A percentile compares a stretch with the other conserved stretches of the same genome.
Evolutionary conservation across 2,888 invertebrate species (phyloP).

Genomic region (Hirtodrosophila histrioides): DNA sequence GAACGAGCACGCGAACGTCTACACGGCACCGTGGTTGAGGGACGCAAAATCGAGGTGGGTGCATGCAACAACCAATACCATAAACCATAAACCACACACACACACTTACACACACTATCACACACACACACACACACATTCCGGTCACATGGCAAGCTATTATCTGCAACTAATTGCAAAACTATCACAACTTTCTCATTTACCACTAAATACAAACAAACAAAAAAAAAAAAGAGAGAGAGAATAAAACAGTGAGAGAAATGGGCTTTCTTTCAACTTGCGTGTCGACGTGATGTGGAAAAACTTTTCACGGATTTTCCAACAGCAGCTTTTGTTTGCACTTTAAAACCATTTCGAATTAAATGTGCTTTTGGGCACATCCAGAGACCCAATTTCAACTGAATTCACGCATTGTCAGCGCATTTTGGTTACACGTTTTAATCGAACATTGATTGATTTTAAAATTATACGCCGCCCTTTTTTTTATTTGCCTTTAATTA

Average conservation of each 20-base stretch:
- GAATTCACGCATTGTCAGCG: conserved; percentile 45
- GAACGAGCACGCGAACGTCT: conserved; percentile 99
- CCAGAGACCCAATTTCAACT: conserved; percentile 25
- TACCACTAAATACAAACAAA: conserved; percentile 13
- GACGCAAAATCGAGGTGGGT: conserved; percentile 99
- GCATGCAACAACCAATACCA: conserved; percentile 89
- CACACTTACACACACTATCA: conserved; percentile 32
- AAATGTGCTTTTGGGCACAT: conserved; percentile 9
- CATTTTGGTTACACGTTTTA: conserved; percentile 33
- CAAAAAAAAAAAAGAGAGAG: too few species aligned
- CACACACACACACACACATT: conserved; percentile 30
- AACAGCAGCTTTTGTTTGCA: background rate
- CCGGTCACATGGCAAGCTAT: conserved; percentile 44
- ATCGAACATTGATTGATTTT: conserved; percentile 66
- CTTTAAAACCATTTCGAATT: background rate
- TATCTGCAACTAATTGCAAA: conserved; percentile 63
- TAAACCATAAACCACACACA: conserved; percentile 38
- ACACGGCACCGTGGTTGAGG: conserved; percentile 99
- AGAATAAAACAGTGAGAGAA: conserved; percentile 15
- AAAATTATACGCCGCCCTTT: conserved; percentile 39
- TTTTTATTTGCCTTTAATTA: conserved; percentile 74
- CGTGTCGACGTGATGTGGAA: too few species aligned
- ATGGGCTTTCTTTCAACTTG: conserved; percentile 56
- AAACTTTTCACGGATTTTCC: conserved; percentile 20
- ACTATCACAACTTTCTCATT: conserved; percentile 51